Conservation (phyloP, 1,140 invertebrate genomes). For the Bursaphelenchus mucronatus region DNA sequence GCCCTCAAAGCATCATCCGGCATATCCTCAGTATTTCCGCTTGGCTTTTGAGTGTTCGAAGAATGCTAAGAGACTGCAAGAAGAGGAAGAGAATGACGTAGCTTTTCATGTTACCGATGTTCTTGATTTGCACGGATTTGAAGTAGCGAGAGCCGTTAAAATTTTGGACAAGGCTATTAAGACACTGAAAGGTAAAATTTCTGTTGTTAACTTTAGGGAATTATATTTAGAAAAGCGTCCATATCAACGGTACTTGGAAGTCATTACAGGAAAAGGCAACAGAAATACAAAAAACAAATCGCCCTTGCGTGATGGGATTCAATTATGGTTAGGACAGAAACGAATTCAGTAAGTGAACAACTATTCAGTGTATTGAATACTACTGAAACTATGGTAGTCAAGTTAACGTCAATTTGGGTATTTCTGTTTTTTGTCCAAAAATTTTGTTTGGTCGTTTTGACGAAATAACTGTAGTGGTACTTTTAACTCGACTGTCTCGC, state of each 20-base stretch:
- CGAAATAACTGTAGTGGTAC: too few species aligned
- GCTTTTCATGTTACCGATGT: not conserved
- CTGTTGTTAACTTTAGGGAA: not conserved
- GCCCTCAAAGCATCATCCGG: too few species aligned
- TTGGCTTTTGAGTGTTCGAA: too few species aligned
- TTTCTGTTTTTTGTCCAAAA: too few species aligned
- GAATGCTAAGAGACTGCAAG: too few species aligned
- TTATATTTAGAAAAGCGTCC: constrained; percentile 12
- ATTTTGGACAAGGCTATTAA: not conserved
- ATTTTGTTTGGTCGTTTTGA: too few species aligned
- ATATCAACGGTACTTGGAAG: not conserved
- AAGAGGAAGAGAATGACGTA: too few species aligned
- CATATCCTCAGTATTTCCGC: too few species aligned
- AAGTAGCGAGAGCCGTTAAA: not conserved
- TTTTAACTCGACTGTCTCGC: too few species aligned
- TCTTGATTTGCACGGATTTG: constrained; percentile 9
- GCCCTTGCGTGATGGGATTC: not conserved
- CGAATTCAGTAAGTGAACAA: not conserved
- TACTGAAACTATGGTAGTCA: too few species aligned
- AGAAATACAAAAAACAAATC: constrained; percentile 1
- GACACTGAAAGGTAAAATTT: constrained; percentile 5
- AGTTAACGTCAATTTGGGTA: too few species aligned
- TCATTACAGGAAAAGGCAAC: constrained; percentile 9
- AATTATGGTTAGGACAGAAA: not conserved
- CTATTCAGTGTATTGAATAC: too few species aligned